Evolutionary conservation across 92 coral and sea anemone species (phyloP).

Genomic region (Heliopora coerulea): DNA sequence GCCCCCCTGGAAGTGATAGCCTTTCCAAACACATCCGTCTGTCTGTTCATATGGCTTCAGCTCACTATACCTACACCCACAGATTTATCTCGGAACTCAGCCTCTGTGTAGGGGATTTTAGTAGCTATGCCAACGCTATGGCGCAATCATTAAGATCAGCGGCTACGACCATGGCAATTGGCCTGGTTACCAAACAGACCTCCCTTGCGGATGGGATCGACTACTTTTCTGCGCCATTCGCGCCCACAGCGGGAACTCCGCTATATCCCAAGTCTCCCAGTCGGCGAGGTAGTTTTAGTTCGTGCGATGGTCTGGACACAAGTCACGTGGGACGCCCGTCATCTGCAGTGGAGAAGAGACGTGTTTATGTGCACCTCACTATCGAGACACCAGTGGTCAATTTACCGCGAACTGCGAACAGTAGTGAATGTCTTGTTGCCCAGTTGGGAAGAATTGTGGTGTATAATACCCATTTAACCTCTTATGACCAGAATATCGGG

Average conservation of each 20-base stretch:
- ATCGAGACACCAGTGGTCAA: conserved; percentile 88
- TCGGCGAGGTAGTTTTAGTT: conserved; percentile 66
- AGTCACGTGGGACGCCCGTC: conserved; percentile 47
- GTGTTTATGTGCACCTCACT: conserved; percentile 73
- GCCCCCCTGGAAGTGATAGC: conserved; percentile 50
- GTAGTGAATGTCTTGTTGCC: conserved; percentile 84
- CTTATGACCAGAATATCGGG: conserved; percentile 6
- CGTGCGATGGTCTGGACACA: conserved; percentile 56
- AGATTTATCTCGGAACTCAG: conserved; percentile 85
- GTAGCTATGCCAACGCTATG: conserved; percentile 78
- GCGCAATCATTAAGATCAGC: conserved; percentile 92
- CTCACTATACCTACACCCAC: conserved; percentile 86
- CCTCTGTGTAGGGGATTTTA: conserved; percentile 88
- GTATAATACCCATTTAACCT: conserved; percentile 78
- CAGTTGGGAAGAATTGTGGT: conserved; percentile 76
- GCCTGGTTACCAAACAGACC: conserved; percentile 91
- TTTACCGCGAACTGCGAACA: conserved; percentile 72
- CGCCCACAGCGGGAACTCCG: conserved; percentile 41
- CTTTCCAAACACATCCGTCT: conserved; percentile 78
- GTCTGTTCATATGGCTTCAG: conserved; percentile 81
- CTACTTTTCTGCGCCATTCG: conserved; percentile 86
- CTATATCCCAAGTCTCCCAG: conserved; percentile 59
- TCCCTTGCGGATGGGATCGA: conserved; percentile 89
- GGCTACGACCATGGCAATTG: conserved; percentile 94
- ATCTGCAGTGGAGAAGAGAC: conserved; percentile 44